Evolutionary conservation across 2,797 vertebrate species (phyloP), one percentile per base, ranked within the genome.

Genomic region (Sibirionetta formosa): DNA sequence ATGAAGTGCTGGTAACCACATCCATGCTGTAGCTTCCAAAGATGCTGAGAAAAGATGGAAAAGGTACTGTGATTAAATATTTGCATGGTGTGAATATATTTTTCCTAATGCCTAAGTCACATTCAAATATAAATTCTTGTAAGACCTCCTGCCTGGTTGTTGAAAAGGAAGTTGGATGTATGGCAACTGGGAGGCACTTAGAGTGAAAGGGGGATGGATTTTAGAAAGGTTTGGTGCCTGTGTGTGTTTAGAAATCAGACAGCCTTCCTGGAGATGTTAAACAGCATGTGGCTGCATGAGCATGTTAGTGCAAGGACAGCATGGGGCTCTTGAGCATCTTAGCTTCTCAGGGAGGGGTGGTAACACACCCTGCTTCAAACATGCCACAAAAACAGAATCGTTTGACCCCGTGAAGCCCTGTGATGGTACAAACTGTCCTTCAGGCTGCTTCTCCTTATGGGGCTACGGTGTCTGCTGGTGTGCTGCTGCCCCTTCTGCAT

Each of bases 11-110:
- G 88, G 98, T 97, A 78, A 99, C 94, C 0, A 98, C 97, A 0
- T 99, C 99, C 97, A 99, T 97, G 95, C 98, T 98, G 95, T 98
- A 99, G 4, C 98, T 96, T 29, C 94, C 98, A 53, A 99, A 46
- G 36, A 98, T 78, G 2, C 99, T 99, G 61, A 26, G 29, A 76
- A 38, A 92, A 86, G 17, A 58, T 20, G 5, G 70, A 23, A 77
- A 57, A 92, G 80, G 16, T 3, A 27, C 26, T 50, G 26, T 56
- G 10, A 23, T 73, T 65, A 75, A 95, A 57, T 40, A 40, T 44
- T 58, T 77, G 35, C 42, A 26, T 51, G 16, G 24, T 40, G 36
- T 17, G 27, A 63, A 44, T 54, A 1, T 36, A 22, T 36, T 58
- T 86, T 76, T 26, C 51, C 23, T 76, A 24, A 19, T 51, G 40